These are phyloP conservation scores for Bellardia pandia DNA, from an alignment of 2,888 invertebrate genomes.

Conservation along the genomic window DNA sequence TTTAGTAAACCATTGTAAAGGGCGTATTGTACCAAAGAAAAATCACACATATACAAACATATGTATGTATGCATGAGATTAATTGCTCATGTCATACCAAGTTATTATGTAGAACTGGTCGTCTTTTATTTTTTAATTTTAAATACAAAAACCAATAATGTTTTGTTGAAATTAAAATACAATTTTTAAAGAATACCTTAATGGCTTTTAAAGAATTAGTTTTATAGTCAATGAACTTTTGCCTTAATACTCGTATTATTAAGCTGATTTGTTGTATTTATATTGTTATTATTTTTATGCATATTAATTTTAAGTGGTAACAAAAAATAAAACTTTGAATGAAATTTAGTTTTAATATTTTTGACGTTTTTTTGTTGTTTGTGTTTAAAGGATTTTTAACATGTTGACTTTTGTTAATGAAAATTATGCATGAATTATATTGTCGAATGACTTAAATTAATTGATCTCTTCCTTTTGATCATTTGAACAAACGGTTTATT, in stretches of 20 bases:
- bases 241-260: slow-evolving; percentile 9
- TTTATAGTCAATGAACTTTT: slow-evolving; percentile 64
- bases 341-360: slow-evolving; percentile 11
- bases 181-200: slow-evolving; percentile 33
- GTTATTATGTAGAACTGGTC: slow-evolving; percentile 64
- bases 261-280: slow-evolving; percentile 25
- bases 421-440: slow-evolving; percentile 16
- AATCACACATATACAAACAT: not conserved
- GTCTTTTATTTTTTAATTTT: not conserved
- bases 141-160: not conserved
- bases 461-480: not conserved
- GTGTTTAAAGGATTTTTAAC: slow-evolving; percentile 7
- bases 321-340: not conserved
- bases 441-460: slow-evolving; percentile 24
- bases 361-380: not conserved
- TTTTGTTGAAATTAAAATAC: slow-evolving; percentile 8
- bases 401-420: not conserved
- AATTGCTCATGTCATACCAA: slow-evolving; percentile 63
- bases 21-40: not conserved
- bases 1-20: not conserved
- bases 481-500: not conserved
- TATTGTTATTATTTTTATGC: slow-evolving; percentile 21
- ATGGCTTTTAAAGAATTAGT: slow-evolving; percentile 36
- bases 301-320: slow-evolving; percentile 16
- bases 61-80: slow-evolving; percentile 37